Conservation (phyloP, 2,113 vertebrate genomes). For the Prolemur simus region DNA sequence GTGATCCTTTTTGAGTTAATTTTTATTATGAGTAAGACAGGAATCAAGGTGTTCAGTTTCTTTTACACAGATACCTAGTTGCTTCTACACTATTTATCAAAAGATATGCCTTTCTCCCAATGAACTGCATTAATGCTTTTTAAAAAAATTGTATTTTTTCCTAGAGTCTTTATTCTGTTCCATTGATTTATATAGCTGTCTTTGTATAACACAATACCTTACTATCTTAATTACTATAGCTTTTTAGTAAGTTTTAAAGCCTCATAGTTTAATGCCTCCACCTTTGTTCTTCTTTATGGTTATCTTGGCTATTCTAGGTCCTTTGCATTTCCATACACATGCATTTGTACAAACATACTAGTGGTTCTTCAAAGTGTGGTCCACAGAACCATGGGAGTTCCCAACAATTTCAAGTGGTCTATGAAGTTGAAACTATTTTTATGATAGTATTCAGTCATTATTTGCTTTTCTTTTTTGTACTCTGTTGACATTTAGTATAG, state of each 20-base stretch:
- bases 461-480: neutral
- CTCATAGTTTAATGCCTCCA: neutral
- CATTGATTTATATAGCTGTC: neutral
- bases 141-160: neutral
- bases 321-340: neutral
- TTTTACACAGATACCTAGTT: neutral
- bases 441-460: neutral
- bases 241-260: conserved; percentile 34
- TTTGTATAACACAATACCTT: neutral
- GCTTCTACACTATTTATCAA: neutral
- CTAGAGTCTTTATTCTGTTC: neutral
- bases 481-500: neutral
- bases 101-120: neutral
- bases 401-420: neutral
- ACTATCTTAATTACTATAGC: neutral
- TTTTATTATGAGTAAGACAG: neutral
- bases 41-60: neutral
- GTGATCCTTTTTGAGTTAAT: neutral
- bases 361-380: neutral
- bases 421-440: neutral
- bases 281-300: neutral
- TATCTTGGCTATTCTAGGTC: neutral
- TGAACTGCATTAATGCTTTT: neutral
- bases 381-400: neutral
- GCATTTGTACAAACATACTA: neutral